Conservation (phyloP, 1,140 invertebrate genomes). For the Nephila pilipes region DNA sequence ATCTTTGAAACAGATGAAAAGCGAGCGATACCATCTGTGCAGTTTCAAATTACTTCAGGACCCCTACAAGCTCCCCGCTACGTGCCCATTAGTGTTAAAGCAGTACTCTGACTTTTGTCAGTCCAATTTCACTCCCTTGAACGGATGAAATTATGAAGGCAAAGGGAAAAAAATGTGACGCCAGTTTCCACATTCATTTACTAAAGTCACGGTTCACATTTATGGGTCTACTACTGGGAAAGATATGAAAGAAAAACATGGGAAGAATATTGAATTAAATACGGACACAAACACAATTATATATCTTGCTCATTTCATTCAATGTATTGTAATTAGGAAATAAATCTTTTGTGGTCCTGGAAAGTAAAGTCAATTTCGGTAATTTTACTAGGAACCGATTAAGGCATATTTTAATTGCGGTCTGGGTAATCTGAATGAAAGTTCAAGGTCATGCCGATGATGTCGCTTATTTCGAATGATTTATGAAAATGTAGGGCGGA, state of each 20-base stretch:
- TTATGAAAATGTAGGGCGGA: too few species aligned
- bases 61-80: background rate
- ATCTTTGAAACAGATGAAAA: background rate
- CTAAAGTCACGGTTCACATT: conserved; percentile 16
- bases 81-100: background rate
- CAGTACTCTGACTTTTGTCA: background rate
- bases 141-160: background rate
- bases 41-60: background rate
- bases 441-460: too few species aligned
- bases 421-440: too few species aligned
- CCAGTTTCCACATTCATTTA: conserved; percentile 9
- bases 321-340: too few species aligned
- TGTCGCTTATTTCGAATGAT: too few species aligned
- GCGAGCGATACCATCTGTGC: background rate
- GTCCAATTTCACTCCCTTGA: background rate
- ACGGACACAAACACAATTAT: too few species aligned
- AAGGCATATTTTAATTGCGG: too few species aligned
- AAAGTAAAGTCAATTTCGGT: too few species aligned
- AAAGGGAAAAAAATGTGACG: background rate
- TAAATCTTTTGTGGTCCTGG: too few species aligned
- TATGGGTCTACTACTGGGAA: background rate
- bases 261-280: too few species aligned
- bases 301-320: too few species aligned
- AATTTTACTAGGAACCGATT: too few species aligned
- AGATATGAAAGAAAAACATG: background rate